phyloP scores from a whole-genome alignment of 1,140 invertebrate genomes.

The Ips typographus region DNA sequence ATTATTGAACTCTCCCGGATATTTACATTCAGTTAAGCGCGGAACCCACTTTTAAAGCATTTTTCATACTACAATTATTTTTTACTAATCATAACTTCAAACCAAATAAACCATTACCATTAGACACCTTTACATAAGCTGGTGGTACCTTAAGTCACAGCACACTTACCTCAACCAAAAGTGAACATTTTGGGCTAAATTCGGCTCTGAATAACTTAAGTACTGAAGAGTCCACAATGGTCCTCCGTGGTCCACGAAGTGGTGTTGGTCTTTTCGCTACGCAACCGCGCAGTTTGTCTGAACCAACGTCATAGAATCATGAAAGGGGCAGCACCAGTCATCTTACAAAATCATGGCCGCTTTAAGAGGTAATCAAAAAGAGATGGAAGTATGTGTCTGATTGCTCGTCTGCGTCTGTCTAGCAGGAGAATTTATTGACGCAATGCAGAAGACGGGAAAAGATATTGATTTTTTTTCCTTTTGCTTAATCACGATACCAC shows the following conservation, averaged over 20 bases:
- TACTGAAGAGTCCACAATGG: conserved; percentile 7
- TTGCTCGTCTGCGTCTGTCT: conserved; percentile 23
- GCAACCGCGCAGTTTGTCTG: conserved; percentile 17
- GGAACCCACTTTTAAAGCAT: no score
- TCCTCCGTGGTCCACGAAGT: conserved; percentile 6
- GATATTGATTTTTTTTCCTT: background rate
- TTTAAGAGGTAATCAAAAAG: conserved; percentile 28
- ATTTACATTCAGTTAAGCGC: background rate
- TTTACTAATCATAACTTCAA: no score
- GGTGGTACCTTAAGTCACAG: no score
- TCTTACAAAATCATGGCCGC: conserved; percentile 35
- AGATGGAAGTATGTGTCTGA: conserved; percentile 26
- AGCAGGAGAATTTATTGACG: conserved; percentile 17
- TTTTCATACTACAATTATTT: no score
- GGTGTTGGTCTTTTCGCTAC: conserved; percentile 20
- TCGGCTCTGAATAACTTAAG: conserved; percentile 19
- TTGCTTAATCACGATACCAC: no score
- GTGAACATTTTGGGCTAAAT: conserved; percentile 9
- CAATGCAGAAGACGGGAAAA: conserved; percentile 7
- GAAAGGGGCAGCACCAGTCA: conserved; percentile 27
- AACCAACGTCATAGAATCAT: conserved; percentile 10
- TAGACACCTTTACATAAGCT: no score
- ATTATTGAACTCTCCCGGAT: conserved; percentile 6
- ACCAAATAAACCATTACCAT: no score
- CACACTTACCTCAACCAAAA: no score